Conservation (phyloP, 2,888 invertebrate genomes). For the Phlogophora meticulosa region DNA sequence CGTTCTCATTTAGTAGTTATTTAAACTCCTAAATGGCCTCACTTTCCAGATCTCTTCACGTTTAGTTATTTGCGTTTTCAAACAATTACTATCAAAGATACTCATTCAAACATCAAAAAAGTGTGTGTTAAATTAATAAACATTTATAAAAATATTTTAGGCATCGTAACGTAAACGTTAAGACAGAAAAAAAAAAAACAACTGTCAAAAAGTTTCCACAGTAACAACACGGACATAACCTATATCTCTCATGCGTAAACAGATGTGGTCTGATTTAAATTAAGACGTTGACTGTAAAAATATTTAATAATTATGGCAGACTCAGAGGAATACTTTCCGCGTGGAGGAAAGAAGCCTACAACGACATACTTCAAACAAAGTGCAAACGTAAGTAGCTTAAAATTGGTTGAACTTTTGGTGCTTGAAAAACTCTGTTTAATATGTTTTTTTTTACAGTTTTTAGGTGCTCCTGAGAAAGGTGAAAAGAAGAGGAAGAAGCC, state of each 20-base stretch:
- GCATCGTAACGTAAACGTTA: background rate
- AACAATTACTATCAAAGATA: no score
- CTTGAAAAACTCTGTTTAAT: background rate
- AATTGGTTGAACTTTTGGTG: background rate
- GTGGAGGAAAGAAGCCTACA: constrained; percentile 89
- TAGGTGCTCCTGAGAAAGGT: constrained; percentile 83
- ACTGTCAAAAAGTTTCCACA: constrained; percentile 36
- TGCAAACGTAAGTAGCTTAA: constrained; percentile 79
- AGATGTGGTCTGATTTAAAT: constrained; percentile 41
- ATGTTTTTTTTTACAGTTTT: constrained; percentile 73
- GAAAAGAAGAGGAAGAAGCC: constrained; percentile 83
- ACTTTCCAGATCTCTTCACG: background rate
- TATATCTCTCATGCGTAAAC: constrained; percentile 71
- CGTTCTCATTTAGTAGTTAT: no score
- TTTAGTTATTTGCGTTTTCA: constrained; percentile 8
- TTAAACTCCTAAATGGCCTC: background rate
- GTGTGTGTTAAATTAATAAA: background rate
- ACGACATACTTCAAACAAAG: constrained; percentile 85
- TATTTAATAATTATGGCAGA: constrained; percentile 76
- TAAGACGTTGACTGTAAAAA: constrained; percentile 30
- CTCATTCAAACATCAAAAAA: background rate
- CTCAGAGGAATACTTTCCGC: constrained; percentile 90
- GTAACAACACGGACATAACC: constrained; percentile 72
- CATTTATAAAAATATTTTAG: no score
- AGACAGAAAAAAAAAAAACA: background rate